Base-by-base conservation (phyloP, 1,140 invertebrate genomes). In the honey bee (Apis mellifera) region DNA sequence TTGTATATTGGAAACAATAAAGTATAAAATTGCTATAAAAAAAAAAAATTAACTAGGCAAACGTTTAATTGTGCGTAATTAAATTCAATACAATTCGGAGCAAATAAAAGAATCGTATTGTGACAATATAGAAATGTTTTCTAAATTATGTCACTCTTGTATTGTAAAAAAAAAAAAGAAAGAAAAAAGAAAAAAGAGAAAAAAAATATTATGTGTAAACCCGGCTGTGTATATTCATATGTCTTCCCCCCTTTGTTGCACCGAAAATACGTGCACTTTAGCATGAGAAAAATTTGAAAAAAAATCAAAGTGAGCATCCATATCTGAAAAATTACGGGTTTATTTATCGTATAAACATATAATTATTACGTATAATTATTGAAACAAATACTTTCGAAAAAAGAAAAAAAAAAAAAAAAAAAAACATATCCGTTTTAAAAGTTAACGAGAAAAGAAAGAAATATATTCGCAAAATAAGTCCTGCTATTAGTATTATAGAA, bases 231-330 rank as follows among this genome's bases (percentile, higher is more conserved):
- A 88, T 59, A 62, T 84, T 77, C 79, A 55, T 84, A 85, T 75
- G 86, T 88, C 78, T 88, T 85, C 86, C 79, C 42, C 62, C 17
- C 68, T 66, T 76, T 71, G 78, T 77, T 85, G 86, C 83, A 88
- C 75, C 57, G 19, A 84, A 82, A 84, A 78, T 78, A 84, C 75
- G 70, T 87, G 74, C 68, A 78, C 70, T 32, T 84, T 32, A 72
- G 64, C 42, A 21, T 78, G 21, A 19, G 21, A 19, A 72, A 55
- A 71, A 64, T 54, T 23, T 26, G 19, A 62, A 15, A 42, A 42
- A 7, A 23, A 78, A 71, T 32, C n/a, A 23, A 73, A 65, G 32
- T 59, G 48, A 70, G 62, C 66, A 62, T n/a, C 54, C 59, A n/a
- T 23, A 52, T 59, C 26, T 19, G 13, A 50, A 26, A 26, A 59